Base-by-base conservation (phyloP, 64 coral and sea anemone species). In the Montipora cactus region DNA sequence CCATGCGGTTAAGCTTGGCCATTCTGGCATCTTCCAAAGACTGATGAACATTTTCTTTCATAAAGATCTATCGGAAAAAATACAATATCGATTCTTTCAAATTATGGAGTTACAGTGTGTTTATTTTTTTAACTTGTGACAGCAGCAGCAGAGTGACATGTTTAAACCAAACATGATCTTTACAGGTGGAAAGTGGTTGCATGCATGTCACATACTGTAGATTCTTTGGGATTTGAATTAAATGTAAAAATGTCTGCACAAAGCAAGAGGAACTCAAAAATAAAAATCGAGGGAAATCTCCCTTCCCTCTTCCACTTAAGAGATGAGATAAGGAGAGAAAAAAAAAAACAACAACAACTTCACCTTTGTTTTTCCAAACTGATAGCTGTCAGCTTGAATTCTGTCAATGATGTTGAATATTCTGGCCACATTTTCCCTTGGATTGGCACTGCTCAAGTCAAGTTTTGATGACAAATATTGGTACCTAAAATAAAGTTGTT, bases 331-430 rank as follows among this genome's bases (percentile, higher is more conserved):
- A 74, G 3, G 25, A 13, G 44, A 71, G 4, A 23, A 18, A 71
- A 8, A 71, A 8, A 22, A 12, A 16, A 44, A 8, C 0, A 48
- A 45, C 25, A 79, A 92, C 37, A 37, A 37, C 37, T 37, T 37
- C 37, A 37, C 94, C 77, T 96, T 99, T 75, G 91, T 94, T 44
- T 80, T 75, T n/a, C 97, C 97, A 82, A 99, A 78, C 89, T 95
- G 94, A 77, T 91, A 96, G 71, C 78, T 84, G 37, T 87, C 81
- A 53, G 87, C 79, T 10, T 79, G 37, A 47, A 57, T 46, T 92
- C 28, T 80, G n/a, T 88, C 77, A 77, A 99, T 52, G 12, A 95
- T 10, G 12, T 80, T 78, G n/a, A 99, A 73, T 59, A 99, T 92
- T 7, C 75, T 89, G 7, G 77, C 28, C 37, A 89, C 90, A 14